phyloP scores from a whole-genome alignment of 2,797 vertebrate species.

The Crocodylus rhombifer region DNA sequence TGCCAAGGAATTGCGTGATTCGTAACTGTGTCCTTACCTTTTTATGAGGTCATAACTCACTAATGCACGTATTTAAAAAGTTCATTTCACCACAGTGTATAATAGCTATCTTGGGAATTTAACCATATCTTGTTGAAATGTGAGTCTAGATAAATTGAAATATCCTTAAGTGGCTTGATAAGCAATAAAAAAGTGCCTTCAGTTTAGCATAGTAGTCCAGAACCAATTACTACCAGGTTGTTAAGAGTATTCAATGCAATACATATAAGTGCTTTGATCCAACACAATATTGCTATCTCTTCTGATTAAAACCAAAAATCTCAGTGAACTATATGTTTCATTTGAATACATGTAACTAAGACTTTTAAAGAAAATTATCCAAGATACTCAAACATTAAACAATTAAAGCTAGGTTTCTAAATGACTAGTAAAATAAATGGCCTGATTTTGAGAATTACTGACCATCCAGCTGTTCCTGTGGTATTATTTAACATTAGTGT shows the following conservation, averaged over 20 bases:
- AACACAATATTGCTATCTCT: background rate
- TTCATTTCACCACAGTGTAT: background rate
- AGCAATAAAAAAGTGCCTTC: background rate
- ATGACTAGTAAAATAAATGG: background rate
- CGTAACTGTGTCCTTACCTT: background rate
- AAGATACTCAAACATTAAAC: background rate
- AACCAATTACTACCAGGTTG: background rate
- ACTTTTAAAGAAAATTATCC: background rate
- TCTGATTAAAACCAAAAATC: background rate
- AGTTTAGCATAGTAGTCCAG: accelerated
- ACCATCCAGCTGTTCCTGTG: background rate
- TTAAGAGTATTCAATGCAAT: background rate
- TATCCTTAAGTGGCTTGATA: background rate
- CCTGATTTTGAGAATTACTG: background rate
- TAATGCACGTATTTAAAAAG: background rate
- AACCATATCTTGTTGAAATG: background rate
- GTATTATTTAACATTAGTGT: too few relatives aligned
- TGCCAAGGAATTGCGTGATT: background rate
- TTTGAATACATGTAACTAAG: background rate
- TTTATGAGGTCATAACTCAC: background rate
- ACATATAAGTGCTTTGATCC: background rate
- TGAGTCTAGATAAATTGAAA: background rate
- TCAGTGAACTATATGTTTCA: background rate
- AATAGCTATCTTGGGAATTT: background rate
- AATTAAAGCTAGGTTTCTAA: background rate